Base-by-base conservation (phyloP, 2,113 vertebrate species). In the Rhineura floridana region DNA sequence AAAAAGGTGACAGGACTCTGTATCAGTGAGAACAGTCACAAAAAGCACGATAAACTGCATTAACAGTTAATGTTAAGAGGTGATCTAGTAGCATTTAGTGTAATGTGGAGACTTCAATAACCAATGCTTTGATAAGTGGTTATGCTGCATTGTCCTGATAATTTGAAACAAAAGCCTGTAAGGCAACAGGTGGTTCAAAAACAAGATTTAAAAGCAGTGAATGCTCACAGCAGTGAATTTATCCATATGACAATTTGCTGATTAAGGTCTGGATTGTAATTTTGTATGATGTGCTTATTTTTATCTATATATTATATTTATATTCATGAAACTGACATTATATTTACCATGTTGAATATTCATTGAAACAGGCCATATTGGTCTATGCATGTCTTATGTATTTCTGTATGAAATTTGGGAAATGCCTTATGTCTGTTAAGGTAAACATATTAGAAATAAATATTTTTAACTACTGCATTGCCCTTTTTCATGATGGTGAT, bases 371-470 rank as follows among this genome's bases (percentile, higher is more conserved):
- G 97, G 97, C 98, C 98, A 99, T 96, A 97, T 98, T 98, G 98
- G 98, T 98, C 97, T 96, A 96, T 97, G 96, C 95, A 92, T 95
- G 91, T 95, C 93, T 91, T 93, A 95, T 95, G 89, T 97, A 97
- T 99, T 99, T 99, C 97, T 99, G 97, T 98, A 94, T 98, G 98
- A 99, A 99, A 99, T 97, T 92, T 94, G 84, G 85, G 89, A 97
- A 92, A 95, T 94, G 91, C 91, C 96, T 96, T 95, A 96, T 97
- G 97, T 95, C 96, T 97, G 91, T 95, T 96, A 92, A 97, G 98
- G 98, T 97, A 95, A 95, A 92, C 96, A 93, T 94, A 94, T 96
- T 96, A 97, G 95, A 97, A 97, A 98, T 98, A 98, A 98, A 97
- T 97, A 96, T 97, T 97, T 97, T 96, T 95, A 97, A 96, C 94